A percentile compares a stretch with the other conserved stretches of the same genome.
phyloP scores from a whole-genome alignment of 2,113 vertebrate species.

The Aleadryas rufinucha region DNA sequence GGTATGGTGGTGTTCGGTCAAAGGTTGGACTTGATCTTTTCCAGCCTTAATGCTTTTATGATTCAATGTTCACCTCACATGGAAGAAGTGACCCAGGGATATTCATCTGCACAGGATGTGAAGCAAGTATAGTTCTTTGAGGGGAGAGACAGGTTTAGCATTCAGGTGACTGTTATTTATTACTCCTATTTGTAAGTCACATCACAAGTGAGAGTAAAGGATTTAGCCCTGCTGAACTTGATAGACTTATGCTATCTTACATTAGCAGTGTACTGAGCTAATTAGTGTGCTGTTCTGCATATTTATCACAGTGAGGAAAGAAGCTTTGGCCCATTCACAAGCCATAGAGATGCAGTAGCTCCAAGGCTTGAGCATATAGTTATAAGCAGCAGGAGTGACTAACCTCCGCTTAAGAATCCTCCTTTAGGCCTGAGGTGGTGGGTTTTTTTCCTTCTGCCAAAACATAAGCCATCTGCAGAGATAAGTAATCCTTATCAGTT shows the following conservation, averaged over 20 bases:
- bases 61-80: background rate
- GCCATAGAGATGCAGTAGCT: background rate
- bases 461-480: background rate
- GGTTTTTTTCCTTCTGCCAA: background rate
- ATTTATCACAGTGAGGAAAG: background rate
- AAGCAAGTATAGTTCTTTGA: background rate
- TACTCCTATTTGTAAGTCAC: background rate
- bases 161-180: background rate
- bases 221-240: background rate
- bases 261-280: background rate
- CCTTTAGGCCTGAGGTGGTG: background rate
- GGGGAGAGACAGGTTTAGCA: background rate
- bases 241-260: background rate
- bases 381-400: background rate
- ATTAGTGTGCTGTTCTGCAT: background rate
- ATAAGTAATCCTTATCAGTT: background rate
- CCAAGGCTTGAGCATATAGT: background rate
- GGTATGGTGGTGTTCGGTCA: fast-evolving
- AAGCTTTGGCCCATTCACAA: background rate
- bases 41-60: background rate
- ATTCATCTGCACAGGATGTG: background rate
- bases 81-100: fast-evolving
- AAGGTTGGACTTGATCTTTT: background rate
- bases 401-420: background rate
- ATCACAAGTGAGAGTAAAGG: background rate